phyloP scores from a whole-genome alignment of 1,140 invertebrate genomes.

The Epicauta chinensis region DNA sequence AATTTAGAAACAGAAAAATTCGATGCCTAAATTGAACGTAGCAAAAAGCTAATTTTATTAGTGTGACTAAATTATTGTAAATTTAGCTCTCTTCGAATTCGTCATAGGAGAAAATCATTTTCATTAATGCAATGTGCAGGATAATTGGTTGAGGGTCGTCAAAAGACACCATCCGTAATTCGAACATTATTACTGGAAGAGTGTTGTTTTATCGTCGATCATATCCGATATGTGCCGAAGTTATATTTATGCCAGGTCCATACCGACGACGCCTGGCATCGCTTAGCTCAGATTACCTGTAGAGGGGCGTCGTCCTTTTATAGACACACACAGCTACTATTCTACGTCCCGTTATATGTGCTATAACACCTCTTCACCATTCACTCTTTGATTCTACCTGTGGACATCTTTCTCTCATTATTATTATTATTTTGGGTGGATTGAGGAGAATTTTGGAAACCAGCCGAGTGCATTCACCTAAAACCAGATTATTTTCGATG shows the following conservation, averaged over 20 bases:
- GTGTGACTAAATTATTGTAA: background rate
- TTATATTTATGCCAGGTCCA: constrained; percentile 21
- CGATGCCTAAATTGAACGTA: background rate
- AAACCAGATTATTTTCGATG: background rate
- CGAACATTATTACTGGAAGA: too few species aligned
- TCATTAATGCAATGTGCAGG: too few species aligned
- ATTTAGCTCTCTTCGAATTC: background rate
- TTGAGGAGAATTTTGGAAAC: background rate
- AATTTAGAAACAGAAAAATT: background rate
- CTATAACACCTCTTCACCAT: background rate
- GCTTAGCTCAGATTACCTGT: constrained; percentile 34
- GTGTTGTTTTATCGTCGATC: background rate
- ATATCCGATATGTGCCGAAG: constrained; percentile 9
- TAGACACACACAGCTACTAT: constrained; percentile 29
- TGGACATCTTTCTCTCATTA: constrained; percentile 1
- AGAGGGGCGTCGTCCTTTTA: constrained; percentile 36
- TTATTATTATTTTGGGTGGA: background rate
- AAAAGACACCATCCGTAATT: too few species aligned
- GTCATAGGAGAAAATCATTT: too few species aligned
- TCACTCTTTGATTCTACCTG: constrained; percentile 14
- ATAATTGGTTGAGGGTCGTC: too few species aligned
- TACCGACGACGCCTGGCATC: constrained; percentile 8
- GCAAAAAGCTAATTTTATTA: background rate
- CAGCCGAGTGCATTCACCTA: background rate
- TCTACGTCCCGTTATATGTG: background rate